These are phyloP conservation scores for Propithecus coquereli DNA, from an alignment of 2,113 vertebrate species.

Conservation along the genomic window DNA sequence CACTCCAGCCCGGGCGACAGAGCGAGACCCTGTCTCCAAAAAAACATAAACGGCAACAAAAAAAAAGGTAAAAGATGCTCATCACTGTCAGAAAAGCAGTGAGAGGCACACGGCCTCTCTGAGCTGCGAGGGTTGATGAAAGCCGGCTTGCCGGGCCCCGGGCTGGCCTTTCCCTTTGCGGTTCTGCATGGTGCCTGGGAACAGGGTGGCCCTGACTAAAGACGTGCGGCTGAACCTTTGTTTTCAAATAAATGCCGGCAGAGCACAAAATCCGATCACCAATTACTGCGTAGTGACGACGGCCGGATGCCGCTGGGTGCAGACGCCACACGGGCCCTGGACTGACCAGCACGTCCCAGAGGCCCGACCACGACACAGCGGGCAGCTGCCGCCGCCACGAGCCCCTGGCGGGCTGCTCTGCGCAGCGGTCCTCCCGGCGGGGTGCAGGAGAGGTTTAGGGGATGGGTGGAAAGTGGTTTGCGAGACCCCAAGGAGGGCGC, in stretches of 20 bases:
- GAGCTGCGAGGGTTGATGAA: neutral
- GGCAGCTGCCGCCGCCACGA: too few species aligned
- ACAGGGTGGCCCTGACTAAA: neutral
- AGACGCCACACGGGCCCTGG: neutral
- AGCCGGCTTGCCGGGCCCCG: too few species aligned
- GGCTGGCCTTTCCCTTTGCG: too few species aligned
- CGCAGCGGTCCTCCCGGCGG: neutral
- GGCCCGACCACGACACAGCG: too few species aligned
- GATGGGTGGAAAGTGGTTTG: neutral
- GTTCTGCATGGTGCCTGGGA: neutral
- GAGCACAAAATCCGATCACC: neutral
- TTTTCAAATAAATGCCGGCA: neutral
- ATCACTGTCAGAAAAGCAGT: too few species aligned
- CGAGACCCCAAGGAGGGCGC: neutral
- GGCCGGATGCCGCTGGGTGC: neutral
- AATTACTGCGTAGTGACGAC: neutral
- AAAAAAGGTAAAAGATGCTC: too few species aligned
- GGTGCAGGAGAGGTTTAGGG: neutral
- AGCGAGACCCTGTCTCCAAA: too few species aligned
- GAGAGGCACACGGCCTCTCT: too few species aligned
- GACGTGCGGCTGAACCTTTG: neutral
- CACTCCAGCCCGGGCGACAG: too few species aligned
- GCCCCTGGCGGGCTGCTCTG: too few species aligned
- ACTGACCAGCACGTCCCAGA: too few species aligned
- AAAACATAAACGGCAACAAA: too few species aligned